Evolutionary conservation across 2,113 vertebrate genomes (phyloP).

Genomic region (Hippocampus zosterae): DNA sequence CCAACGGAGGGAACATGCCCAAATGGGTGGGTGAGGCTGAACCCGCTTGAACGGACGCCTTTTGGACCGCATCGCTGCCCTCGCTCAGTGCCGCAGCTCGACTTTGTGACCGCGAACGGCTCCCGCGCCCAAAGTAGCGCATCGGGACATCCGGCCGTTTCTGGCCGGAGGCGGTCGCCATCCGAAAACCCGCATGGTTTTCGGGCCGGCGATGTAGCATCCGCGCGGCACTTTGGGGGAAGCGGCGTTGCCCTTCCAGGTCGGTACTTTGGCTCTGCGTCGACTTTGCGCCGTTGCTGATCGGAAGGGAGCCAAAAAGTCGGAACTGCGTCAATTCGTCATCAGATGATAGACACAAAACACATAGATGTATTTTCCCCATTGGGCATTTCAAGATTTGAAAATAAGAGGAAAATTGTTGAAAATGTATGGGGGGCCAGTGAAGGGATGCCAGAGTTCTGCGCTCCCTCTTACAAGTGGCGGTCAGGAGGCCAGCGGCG

Average conservation of each 20-base stretch:
- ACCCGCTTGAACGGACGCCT: not conserved
- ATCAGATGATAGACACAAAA: not conserved
- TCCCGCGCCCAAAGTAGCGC: not conserved
- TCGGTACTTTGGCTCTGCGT: no score
- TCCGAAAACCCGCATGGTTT: not conserved
- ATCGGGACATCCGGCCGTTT: no score
- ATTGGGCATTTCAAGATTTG: not conserved
- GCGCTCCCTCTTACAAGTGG: no score
- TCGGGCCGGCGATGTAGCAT: not conserved
- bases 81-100: no score
- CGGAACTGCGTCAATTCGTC: not conserved
- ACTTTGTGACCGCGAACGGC: not conserved
- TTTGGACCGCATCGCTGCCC: not conserved
- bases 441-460: no score
- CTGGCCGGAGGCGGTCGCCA: no score
- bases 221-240: not conserved
- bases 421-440: no score
- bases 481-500: no score
- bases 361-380: not conserved
- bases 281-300: not conserved
- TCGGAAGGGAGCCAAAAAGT: not conserved
- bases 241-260: not conserved
- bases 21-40: constrained; percentile 79
- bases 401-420: no score
- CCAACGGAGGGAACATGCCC: constrained; percentile 76